Base-by-base conservation (phyloP, 1,140 invertebrate genomes). In the Hetaerina americana region DNA sequence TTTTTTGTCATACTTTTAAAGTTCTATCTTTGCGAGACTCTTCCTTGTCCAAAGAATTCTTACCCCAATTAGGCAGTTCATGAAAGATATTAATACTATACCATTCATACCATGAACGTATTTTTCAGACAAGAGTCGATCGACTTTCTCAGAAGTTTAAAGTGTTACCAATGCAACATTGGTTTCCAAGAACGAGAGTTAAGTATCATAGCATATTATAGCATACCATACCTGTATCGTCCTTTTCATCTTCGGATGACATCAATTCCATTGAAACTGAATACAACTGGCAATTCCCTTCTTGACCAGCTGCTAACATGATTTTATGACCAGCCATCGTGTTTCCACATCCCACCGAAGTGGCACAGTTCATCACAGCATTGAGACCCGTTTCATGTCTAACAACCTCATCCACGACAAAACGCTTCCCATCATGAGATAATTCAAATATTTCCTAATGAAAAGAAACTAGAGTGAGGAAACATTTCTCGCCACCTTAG, bases 321-420 rank as follows among this genome's bases (percentile, higher is more conserved):
- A 88, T 89, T 75, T 87, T 85, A 75, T 89, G 87, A 0, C 84
- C 86, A 81, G 89, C 84, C 76, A 85, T 89, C 2, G 40, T 18
- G 15, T 57, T 57, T 5, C 15, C 22, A 57, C 22, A 57, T 18
- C 27, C 67, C 22, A 81, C 75, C 26, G 84, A 84, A 12, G 88
- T 85, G 8, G 90, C 86, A 79, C 91, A 92, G 77, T 96, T 96
- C 95, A 97, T 97, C 0, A 96, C 92, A 66, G 95, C 93, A 78
- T 89, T 91, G 0, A 87, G 85, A 3, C 93, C 94, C 15, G 94
- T 96, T 80, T 95, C 92, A 80, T 95, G 91, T 72, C 93, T 85
- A 76, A 91, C 89, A 22, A 95, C 87, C 82, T 95, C 93, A 81
- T 93, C 89, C 0, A 92, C 92, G 66, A 91, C 82, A 78, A 94